These are phyloP conservation scores for Platorchestia sp. DNA, from an alignment of 1,140 invertebrate genomes.

Conservation along the genomic window DNA sequence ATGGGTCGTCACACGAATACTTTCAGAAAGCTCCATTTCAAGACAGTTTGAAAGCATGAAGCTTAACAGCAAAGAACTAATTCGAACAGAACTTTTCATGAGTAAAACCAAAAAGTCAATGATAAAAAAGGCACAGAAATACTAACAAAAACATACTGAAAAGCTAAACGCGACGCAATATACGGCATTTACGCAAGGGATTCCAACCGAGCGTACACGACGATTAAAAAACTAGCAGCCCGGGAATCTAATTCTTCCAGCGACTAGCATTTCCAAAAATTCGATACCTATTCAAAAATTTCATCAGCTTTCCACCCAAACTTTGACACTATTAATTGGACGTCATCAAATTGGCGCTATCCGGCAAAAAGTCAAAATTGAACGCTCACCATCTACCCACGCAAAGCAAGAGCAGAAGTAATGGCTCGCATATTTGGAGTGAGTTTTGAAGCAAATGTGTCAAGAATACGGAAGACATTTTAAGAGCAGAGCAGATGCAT, in stretches of 20 bases:
- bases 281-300: too few species aligned
- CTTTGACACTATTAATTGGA: neutral
- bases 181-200: neutral
- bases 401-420: neutral
- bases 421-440: neutral
- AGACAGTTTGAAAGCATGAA: neutral
- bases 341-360: neutral
- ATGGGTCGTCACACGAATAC: slow-evolving; percentile 10
- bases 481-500: slow-evolving; percentile 30
- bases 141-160: neutral
- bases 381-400: neutral
- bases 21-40: neutral
- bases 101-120: neutral
- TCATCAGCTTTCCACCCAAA: too few species aligned
- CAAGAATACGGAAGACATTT: neutral
- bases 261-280: too few species aligned
- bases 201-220: neutral
- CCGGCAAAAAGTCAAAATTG: neutral
- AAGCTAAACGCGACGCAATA: neutral
- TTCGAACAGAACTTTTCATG: neutral
- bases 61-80: neutral
- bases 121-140: neutral
- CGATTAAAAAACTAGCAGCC: neutral
- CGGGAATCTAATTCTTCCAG: neutral
- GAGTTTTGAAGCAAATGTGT: neutral